Percentiles rank a stretch among this genome's conserved stretches.
These are phyloP conservation scores for Sarcoramphus papa DNA, from an alignment of 2,797 vertebrate genomes.

Conservation along the genomic window DNA sequence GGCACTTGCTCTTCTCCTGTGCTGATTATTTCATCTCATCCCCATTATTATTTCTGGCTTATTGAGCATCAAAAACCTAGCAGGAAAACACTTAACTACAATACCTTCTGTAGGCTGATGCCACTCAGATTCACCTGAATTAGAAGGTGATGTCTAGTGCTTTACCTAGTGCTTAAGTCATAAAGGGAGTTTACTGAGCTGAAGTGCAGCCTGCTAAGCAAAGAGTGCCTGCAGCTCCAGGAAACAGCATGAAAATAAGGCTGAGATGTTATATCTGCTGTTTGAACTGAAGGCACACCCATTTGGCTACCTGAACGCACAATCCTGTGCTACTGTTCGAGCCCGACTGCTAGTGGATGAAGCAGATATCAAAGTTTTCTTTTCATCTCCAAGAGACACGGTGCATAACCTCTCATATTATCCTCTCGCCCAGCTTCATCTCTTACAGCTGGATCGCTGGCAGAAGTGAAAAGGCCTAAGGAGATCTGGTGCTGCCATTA, in stretches of 20 bases:
- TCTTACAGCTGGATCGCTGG: background rate
- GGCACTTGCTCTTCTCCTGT: background rate
- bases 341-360: background rate
- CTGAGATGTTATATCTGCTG: background rate
- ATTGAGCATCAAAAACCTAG: background rate
- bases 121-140: background rate
- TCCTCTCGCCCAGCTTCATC: background rate
- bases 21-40: background rate
- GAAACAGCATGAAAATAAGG: constrained; percentile 43
- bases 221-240: constrained; percentile 2
- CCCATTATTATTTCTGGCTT: background rate
- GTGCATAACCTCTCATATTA: background rate
- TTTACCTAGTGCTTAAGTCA: background rate
- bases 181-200: background rate
- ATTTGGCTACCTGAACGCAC: background rate
- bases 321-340: background rate
- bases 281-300: constrained; percentile 42
- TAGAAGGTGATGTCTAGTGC: background rate
- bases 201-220: background rate
- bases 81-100: background rate
- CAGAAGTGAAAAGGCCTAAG: background rate
- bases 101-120: background rate
- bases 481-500: background rate
- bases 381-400: background rate
- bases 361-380: constrained; percentile 25